phyloP scores from a whole-genome alignment of 2,888 invertebrate genomes.

The Leuctra nigra region DNA sequence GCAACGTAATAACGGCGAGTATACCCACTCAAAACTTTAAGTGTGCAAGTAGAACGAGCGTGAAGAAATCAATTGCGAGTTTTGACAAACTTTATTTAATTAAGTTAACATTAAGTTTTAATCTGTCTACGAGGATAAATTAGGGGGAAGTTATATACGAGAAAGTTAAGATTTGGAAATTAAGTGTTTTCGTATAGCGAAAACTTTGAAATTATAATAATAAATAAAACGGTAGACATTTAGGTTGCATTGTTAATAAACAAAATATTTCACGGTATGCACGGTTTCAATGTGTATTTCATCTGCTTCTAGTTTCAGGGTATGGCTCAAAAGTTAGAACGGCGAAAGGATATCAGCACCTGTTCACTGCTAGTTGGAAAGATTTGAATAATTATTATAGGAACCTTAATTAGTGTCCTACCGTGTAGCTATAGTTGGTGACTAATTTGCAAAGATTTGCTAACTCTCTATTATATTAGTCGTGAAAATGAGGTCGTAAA shows the following conservation, averaged over 20 bases:
- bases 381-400: constrained; percentile 15
- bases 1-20: no score
- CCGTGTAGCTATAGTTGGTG: background rate
- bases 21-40: no score
- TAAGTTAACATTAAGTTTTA: constrained; percentile 11
- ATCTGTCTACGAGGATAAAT: constrained; percentile 10
- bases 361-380: constrained; percentile 13
- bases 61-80: constrained; percentile 4
- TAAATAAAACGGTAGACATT: constrained; percentile 6
- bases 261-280: background rate
- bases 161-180: constrained; percentile 12
- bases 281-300: background rate
- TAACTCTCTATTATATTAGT: no score
- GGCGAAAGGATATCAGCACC: constrained; percentile 10
- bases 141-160: background rate
- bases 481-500: no score
- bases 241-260: background rate
- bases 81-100: constrained; percentile 12
- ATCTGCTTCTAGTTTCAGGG: background rate
- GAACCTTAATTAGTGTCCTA: constrained; percentile 12
- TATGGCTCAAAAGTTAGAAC: background rate
- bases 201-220: constrained; percentile 7
- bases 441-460: background rate
- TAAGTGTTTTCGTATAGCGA: constrained; percentile 7
- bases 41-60: no score